A percentile compares a stretch with the other conserved stretches of the same genome.
Evolutionary conservation across 2,113 vertebrate genomes (phyloP).

Genomic region (Ptilorrhoa leucosticta): DNA sequence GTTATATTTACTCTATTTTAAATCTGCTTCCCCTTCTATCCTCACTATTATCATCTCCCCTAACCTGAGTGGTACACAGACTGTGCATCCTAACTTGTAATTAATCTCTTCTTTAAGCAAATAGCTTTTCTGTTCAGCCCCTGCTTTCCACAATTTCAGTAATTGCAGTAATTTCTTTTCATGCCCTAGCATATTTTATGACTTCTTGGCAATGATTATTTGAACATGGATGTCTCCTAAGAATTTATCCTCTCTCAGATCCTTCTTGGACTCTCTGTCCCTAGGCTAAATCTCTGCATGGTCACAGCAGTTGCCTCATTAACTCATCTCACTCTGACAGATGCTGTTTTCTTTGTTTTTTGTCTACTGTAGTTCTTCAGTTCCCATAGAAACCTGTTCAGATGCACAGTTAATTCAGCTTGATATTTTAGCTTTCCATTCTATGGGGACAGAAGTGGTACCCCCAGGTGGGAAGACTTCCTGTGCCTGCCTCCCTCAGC

Average conservation of each 20-base stretch:
- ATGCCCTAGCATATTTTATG: conserved; percentile 18
- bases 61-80: background rate
- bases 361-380: background rate
- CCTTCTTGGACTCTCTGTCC: background rate
- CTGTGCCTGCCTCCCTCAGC: background rate
- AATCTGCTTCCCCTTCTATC: background rate
- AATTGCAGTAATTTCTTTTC: conserved; percentile 5
- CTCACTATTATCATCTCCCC: background rate
- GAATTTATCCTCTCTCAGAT: background rate
- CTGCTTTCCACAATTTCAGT: background rate
- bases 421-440: background rate
- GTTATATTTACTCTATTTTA: background rate
- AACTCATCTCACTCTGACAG: conserved; percentile 15
- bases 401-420: background rate
- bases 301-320: conserved; percentile 24
- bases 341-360: conserved; percentile 22
- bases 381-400: conserved; percentile 45
- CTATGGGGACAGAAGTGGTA: background rate
- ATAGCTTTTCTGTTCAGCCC: background rate
- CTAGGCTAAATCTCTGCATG: background rate
- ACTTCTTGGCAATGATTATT: background rate
- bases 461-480: background rate
- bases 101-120: background rate
- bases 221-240: background rate
- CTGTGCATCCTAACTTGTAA: background rate